Percentiles rank a stretch among this genome's conserved stretches.
These are phyloP conservation scores for Brachionus koreanus DNA, from an alignment of 1,140 invertebrate genomes.

Conservation along the genomic window DNA sequence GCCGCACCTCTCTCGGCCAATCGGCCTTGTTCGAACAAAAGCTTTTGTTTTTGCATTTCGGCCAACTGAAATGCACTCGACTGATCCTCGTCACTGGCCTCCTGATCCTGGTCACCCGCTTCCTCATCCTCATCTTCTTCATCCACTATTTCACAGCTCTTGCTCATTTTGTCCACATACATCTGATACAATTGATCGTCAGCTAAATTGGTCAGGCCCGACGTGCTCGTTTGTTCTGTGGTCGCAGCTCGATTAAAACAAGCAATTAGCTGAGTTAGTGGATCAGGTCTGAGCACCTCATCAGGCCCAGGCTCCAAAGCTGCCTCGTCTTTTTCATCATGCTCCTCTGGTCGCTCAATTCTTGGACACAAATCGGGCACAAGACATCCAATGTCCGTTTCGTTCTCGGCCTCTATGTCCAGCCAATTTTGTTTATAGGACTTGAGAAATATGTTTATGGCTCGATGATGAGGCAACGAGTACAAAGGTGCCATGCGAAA, in stretches of 20 bases:
- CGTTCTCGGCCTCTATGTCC: constrained; percentile 75
- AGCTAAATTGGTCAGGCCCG: not conserved
- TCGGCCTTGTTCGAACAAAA: constrained; percentile 91
- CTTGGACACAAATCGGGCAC: constrained; percentile 31
- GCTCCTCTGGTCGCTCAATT: constrained; percentile 77
- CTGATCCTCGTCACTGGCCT: constrained; percentile 47
- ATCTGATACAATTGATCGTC: constrained; percentile 28
- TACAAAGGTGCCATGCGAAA: constrained; percentile 96
- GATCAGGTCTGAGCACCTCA: constrained; percentile 72
- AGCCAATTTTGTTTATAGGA: constrained; percentile 92
- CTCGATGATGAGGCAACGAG: constrained; percentile 93
- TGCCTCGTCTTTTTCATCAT: constrained; percentile 78
- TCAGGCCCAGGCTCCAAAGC: constrained; percentile 68
- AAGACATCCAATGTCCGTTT: not conserved
- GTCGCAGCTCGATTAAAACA: constrained; percentile 95
- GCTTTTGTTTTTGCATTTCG: constrained; percentile 99
- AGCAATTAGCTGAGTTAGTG: constrained; percentile 88
- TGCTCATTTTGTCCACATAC: constrained; percentile 55
- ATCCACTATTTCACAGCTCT: constrained; percentile 74
- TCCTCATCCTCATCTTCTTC: constrained; percentile 82
- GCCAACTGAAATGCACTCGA: constrained; percentile 73
- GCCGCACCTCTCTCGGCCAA: constrained; percentile 91
- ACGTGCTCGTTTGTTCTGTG: constrained; percentile 68
- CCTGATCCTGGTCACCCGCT: constrained; percentile 65
- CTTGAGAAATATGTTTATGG: constrained; percentile 91